phyloP scores from a whole-genome alignment of 2,113 vertebrate species.

The Sigmodon hispidus region DNA sequence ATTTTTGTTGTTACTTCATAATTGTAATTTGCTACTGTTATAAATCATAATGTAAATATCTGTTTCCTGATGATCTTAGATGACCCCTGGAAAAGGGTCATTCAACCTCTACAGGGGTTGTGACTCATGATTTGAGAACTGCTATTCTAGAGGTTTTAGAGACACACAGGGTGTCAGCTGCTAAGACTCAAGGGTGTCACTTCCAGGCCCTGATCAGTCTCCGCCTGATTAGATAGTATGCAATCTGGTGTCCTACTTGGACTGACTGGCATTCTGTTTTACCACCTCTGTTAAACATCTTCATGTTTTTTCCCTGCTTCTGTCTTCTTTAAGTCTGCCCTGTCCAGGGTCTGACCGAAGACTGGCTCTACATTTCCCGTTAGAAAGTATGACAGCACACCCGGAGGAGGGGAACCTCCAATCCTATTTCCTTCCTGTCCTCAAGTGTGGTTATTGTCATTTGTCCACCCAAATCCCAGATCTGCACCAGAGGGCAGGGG shows the following conservation, averaged over 20 bases:
- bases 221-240: not conserved
- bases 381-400: not conserved
- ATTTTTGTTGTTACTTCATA: not conserved
- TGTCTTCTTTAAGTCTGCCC: not conserved
- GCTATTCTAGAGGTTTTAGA: not conserved
- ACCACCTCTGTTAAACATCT: not conserved
- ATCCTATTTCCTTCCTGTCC: not conserved
- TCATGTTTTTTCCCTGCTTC: not conserved
- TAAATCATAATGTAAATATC: not conserved
- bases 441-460: not conserved
- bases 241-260: no score
- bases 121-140: not conserved
- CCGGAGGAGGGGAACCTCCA: not conserved
- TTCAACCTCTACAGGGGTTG: not conserved
- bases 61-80: not conserved
- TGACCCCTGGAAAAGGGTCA: not conserved
- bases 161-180: no score
- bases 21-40: not conserved
- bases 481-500: not conserved
- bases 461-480: not conserved
- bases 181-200: not conserved
- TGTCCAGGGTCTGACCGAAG: rapidly evolving
- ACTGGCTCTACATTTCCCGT: not conserved
- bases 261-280: not conserved
- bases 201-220: not conserved